Evolutionary conservation across 2,113 vertebrate species (phyloP), one percentile per base, ranked within the genome.

Genomic region (Neogobius melanostomus): DNA sequence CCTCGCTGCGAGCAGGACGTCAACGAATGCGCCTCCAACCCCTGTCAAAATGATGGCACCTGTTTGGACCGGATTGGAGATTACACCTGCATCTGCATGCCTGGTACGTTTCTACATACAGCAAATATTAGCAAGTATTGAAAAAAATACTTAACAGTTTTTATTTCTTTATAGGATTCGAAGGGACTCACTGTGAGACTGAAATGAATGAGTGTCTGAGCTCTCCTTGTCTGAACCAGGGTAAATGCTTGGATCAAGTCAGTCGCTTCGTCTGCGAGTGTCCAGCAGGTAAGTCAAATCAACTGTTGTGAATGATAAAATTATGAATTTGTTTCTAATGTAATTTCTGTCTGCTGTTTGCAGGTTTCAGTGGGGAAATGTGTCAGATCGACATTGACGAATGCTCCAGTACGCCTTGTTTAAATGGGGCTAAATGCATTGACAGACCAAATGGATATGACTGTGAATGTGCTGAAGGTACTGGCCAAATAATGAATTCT

Each of bases 321-420:
- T 2, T 12, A 10, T 59, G 7, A 42, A 59, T 10, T 6, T 21
- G 10, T 57, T 42, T 42, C 6, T 14, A 10, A 42, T 5, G 56
- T 59, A 6, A 14, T 59, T 42, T 36, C 10, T 56, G 54, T 5
- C 53, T 64, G 4, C 2, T 57, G 3, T 74, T 69, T 76, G 54
- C 83, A 98, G 97, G 97, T 17, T 98, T 98, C 89, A 95, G 94
- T 0, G 97, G 97, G 17, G 95, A 95, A 0, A 95, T 92, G 82
- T 98, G 97, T 79, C 96, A 98, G 87, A 94, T 97, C 14, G 96
- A 98, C 84, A 95, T 96, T 5, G 97, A 98, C 0, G 97, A 98
- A 79, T 98, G 97, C 68, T 96, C 96, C 69, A 98, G 97, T 77
- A 98, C 96, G 0, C 97, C 97, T 0, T 98, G 97, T 76, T 94